Evolutionary conservation across 2,888 invertebrate species (phyloP).

Genomic region (Tholera decimalis): DNA sequence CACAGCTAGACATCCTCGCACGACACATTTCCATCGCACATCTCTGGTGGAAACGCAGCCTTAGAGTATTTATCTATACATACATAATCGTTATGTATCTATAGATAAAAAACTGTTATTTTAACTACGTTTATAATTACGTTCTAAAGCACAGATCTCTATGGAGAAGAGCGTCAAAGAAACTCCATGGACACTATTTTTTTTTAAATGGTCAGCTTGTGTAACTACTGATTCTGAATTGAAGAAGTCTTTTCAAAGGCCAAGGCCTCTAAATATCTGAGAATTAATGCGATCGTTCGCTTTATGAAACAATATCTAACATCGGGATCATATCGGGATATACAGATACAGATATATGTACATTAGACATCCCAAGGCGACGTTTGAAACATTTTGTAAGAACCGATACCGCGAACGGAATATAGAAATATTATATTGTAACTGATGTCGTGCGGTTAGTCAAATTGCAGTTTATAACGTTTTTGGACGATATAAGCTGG

Average conservation of each 20-base stretch:
- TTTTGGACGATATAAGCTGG: background rate
- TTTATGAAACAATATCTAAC: background rate
- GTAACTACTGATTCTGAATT: too few relatives aligned
- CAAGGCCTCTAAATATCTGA: background rate
- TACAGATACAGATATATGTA: background rate
- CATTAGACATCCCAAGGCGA: conserved; percentile 21
- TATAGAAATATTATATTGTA: conserved; percentile 5
- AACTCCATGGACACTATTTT: too few relatives aligned
- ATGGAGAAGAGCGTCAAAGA: too few relatives aligned
- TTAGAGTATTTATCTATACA: too few relatives aligned
- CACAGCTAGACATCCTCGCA: too few relatives aligned
- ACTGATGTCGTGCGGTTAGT: background rate
- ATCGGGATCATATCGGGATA: background rate
- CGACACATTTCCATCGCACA: too few relatives aligned
- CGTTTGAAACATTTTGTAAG: conserved; percentile 18
- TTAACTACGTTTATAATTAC: too few relatives aligned
- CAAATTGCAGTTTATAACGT: background rate
- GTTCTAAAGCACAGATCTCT: too few relatives aligned
- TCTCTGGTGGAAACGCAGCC: too few relatives aligned
- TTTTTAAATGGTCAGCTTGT: too few relatives aligned
- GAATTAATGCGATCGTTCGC: background rate
- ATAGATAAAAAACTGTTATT: too few relatives aligned
- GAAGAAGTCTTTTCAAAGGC: background rate
- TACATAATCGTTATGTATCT: too few relatives aligned
- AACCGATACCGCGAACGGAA: background rate